phyloP scores from a whole-genome alignment of 2,113 vertebrate genomes.

The Otocyon megalotis region DNA sequence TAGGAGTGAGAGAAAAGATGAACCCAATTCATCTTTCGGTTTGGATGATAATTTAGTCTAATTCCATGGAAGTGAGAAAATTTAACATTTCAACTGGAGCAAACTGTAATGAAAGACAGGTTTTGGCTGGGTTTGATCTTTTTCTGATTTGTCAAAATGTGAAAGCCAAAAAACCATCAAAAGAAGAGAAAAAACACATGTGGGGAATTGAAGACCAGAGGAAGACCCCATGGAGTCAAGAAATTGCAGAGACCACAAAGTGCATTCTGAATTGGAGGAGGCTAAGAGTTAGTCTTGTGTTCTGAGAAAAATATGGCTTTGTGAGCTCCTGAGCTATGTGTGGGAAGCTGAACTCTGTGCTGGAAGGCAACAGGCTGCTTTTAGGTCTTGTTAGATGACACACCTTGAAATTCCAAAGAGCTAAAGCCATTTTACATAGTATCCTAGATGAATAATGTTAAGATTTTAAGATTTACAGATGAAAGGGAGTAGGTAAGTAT shows the following conservation, averaged over 20 bases:
- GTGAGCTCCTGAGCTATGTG: neutral
- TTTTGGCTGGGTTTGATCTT: slow-evolving; percentile 55
- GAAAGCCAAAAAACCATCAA: slow-evolving; percentile 53
- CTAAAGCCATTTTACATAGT: slow-evolving; percentile 33
- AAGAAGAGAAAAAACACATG: slow-evolving; percentile 46
- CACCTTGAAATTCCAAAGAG: slow-evolving; percentile 33
- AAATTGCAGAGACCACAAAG: neutral
- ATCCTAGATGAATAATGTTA: neutral
- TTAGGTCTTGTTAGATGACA: neutral
- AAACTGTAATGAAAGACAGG: slow-evolving; percentile 63
- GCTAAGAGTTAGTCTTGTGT: neutral
- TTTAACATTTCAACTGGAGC: slow-evolving; percentile 39
- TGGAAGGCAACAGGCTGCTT: neutral
- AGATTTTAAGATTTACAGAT: slow-evolving; percentile 67
- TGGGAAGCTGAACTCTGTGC: neutral
- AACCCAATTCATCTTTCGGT: neutral
- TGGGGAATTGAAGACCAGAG: neutral
- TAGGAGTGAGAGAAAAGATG: neutral
- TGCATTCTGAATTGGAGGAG: neutral
- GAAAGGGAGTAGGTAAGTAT: slow-evolving; percentile 64
- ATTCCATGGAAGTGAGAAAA: slow-evolving; percentile 41
- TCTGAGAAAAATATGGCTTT: neutral
- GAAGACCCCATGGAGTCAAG: neutral
- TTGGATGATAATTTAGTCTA: slow-evolving; percentile 36
- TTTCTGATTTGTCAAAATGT: slow-evolving; percentile 65